phyloP scores from a whole-genome alignment of 2,113 vertebrate species.

The Nycticryphes semicollaris region DNA sequence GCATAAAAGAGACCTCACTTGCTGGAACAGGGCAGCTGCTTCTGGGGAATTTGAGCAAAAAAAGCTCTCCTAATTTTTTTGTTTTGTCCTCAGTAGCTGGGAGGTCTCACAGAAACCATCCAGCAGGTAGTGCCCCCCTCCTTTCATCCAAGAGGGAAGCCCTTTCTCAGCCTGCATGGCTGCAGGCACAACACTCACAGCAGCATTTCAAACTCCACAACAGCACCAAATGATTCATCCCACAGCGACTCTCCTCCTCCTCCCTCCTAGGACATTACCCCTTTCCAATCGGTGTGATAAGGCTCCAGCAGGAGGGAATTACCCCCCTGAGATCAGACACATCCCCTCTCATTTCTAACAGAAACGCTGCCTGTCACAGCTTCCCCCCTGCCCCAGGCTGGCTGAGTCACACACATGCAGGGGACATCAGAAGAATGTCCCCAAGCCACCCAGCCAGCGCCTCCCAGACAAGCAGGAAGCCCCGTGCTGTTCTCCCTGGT shows the following conservation, averaged over 20 bases:
- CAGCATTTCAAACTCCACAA: neutral
- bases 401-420: neutral
- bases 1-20: neutral
- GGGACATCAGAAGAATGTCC: neutral
- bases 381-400: neutral
- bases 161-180: neutral
- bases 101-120: neutral
- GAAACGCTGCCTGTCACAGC: neutral
- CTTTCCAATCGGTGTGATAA: accelerated
- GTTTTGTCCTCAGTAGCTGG: neutral
- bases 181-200: neutral
- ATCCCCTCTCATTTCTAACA: neutral
- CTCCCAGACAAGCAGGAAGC: accelerated
- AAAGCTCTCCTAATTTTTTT: neutral
- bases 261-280: neutral
- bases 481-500: accelerated
- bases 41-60: no score
- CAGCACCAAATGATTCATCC: neutral
- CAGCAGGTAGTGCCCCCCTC: neutral
- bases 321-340: neutral
- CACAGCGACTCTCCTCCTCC: neutral
- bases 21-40: neutral
- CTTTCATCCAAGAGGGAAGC: neutral
- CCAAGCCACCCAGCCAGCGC: neutral
- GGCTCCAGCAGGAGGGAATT: neutral